Evolutionary conservation across 2,888 invertebrate species (phyloP).

Genomic region (Steinernema hermaphroditum): DNA sequence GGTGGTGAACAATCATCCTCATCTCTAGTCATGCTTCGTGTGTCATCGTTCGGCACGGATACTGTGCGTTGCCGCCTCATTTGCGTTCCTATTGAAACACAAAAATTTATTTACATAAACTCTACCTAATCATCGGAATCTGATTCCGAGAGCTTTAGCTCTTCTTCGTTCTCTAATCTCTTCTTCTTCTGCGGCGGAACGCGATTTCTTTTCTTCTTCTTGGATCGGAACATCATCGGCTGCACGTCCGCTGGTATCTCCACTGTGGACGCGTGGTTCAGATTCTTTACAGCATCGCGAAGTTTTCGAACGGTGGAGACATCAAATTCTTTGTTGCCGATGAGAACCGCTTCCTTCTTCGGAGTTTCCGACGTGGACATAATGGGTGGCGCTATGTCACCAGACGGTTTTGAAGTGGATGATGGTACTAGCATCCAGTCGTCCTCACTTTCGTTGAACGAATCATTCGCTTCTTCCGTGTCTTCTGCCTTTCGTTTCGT

Average conservation of each 20-base stretch:
- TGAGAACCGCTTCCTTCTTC: neutral
- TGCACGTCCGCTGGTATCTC: neutral
- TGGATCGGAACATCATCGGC: neutral
- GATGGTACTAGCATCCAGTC: neutral
- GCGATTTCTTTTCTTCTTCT: neutral
- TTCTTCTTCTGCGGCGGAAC: neutral
- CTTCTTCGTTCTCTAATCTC: neutral
- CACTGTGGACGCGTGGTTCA: neutral
- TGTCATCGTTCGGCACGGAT: neutral
- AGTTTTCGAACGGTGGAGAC: neutral
- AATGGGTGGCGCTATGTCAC: no score
- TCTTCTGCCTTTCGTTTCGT: neutral
- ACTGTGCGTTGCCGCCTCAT: no score
- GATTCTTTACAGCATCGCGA: neutral
- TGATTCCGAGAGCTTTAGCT: constrained; percentile 7
- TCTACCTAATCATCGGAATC: constrained; percentile 9
- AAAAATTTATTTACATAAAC: no score
- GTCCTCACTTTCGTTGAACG: constrained; percentile 20
- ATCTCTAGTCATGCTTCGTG: neutral
- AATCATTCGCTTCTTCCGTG: neutral
- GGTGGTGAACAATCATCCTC: neutral
- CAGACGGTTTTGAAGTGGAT: neutral
- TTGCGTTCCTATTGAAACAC: no score
- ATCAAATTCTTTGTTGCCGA: constrained; percentile 11
- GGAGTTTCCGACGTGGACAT: neutral